Base-by-base conservation (phyloP, 2,888 invertebrate genomes). In the Melanotus villosus region DNA sequence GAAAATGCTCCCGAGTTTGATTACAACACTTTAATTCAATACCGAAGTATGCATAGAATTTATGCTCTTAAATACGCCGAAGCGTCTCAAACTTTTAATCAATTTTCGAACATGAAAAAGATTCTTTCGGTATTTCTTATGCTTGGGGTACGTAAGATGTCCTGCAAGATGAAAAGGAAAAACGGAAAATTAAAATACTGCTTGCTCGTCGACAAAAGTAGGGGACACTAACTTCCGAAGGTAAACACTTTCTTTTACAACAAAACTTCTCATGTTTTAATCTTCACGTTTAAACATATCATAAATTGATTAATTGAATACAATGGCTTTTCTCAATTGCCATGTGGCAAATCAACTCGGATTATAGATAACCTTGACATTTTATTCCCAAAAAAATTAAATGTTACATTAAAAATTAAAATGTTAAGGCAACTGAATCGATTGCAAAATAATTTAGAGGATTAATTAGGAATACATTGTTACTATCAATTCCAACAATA, bases 1-100 rank as follows among this genome's bases (percentile, higher is more conserved):
- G 76, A 76, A 78, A 80, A 79, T 74, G 73, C 77, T 74, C 72
- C 72, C 70, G 76, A 78, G 77, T 81, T 80, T 81, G 81, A 81
- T 81, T 81, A 83, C 82, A 83, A 83, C 83, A 82, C 83, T 84
- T 83, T 84, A 84, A 84, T 84, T 83, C 84, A 84, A 84, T 84
- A 83, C 82, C 83, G 83, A 84, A 84, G 84, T 84, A 84, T 84
- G 84, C 84, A 83, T 82, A 84, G 83, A 84, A 84, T 84, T 84
- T 84, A 84, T 84, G 83, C 83, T 80, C 83, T 84, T 84, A 84
- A 84, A 84, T 83, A 83, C 81, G 81, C 78, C 78, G 81, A 78
- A 80, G 80, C 81, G 81, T 81, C 81, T 82, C 83, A 82, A 84
- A 84, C 78, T 84, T 84, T 84, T 84, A 84, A 84, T 84, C 84